Evolutionary conservation across 2,797 vertebrate species (phyloP).

Genomic region (Ctenopoma multispine): DNA sequence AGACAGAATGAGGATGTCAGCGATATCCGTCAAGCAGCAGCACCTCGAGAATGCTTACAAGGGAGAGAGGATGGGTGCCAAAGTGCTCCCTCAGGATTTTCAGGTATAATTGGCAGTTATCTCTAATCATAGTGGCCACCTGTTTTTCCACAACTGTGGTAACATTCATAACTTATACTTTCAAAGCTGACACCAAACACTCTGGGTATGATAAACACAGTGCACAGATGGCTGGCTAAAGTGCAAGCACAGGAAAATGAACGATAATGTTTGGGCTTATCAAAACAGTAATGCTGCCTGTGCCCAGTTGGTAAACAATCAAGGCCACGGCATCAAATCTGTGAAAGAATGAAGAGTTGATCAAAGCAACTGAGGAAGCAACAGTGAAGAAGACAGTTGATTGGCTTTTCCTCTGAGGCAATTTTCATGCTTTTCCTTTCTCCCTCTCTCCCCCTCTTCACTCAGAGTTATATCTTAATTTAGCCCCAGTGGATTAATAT

Average conservation of each 20-base stretch:
- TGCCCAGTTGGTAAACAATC: constrained; percentile 54
- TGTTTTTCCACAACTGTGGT: constrained; percentile 69
- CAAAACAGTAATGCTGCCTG: constrained; percentile 13
- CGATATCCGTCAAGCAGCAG: constrained; percentile 45
- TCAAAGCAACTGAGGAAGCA: constrained; percentile 59
- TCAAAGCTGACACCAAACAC: constrained; percentile 59
- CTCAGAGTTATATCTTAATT: constrained; percentile 70
- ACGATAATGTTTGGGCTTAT: constrained; percentile 50
- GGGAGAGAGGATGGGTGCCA: constrained; percentile 48
- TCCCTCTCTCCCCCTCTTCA: constrained; percentile 15
- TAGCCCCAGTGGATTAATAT: constrained; percentile 70
- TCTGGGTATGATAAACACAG: constrained; percentile 55
- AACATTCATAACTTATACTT: constrained; percentile 74
- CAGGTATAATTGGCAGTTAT: constrained; percentile 76
- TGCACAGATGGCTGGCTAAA: constrained; percentile 71
- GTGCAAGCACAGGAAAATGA: constrained; percentile 52
- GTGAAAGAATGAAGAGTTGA: constrained; percentile 37
- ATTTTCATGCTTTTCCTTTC: constrained; percentile 63
- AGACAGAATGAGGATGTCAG: constrained; percentile 50
- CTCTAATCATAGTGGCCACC: constrained; percentile 79
- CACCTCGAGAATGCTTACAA: constrained; percentile 37
- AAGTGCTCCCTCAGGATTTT: constrained; percentile 69
- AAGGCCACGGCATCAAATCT: constrained; percentile 18
- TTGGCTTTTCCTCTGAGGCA: constrained; percentile 42
- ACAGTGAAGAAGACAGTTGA: constrained; percentile 26